phyloP scores from a whole-genome alignment of 92 coral and sea anemone genomes.

The Epizoanthus fatuus region DNA sequence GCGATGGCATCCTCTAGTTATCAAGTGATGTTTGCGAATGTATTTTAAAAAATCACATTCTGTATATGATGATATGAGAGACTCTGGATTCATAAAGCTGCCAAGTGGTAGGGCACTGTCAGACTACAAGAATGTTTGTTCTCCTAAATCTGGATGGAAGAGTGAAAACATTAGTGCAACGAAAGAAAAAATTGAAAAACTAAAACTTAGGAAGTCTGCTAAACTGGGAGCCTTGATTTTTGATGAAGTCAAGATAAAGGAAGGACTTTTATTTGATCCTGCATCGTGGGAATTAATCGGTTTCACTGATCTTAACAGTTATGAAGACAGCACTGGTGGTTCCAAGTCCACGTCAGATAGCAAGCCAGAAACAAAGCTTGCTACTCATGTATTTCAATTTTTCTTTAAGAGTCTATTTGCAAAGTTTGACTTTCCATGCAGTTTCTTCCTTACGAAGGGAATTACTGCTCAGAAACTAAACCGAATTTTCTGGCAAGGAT shows the following conservation, averaged over 20 bases:
- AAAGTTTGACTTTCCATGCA: conserved; percentile 39
- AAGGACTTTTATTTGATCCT: conserved; percentile 46
- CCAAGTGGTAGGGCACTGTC: conserved; percentile 37
- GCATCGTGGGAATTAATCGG: conserved; percentile 37
- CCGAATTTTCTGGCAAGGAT: conserved; percentile 34
- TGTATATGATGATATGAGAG: conserved; percentile 40
- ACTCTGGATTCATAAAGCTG: conserved; percentile 42
- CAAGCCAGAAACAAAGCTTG: conserved; percentile 13
- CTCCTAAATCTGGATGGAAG: conserved; percentile 30
- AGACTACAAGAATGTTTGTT: conserved; percentile 51
- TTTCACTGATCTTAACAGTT: not conserved
- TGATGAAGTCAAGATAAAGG: conserved; percentile 50
- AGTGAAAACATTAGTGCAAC: conserved; percentile 6
- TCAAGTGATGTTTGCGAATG: conserved; percentile 34
- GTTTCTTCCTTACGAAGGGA: conserved; percentile 33
- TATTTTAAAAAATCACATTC: conserved; percentile 40
- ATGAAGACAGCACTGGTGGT: too few relatives aligned
- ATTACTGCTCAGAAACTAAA: conserved; percentile 30
- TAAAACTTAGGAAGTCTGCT: conserved; percentile 9
- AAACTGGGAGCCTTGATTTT: conserved; percentile 43
- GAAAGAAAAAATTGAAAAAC: conserved; percentile 7
- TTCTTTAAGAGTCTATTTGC: conserved; percentile 41
- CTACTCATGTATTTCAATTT: conserved; percentile 42
- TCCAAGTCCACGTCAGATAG: not conserved
- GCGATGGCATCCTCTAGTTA: conserved; percentile 45